phyloP scores from a whole-genome alignment of 2,797 vertebrate species.

The Cynodonichthys magdalenae region DNA sequence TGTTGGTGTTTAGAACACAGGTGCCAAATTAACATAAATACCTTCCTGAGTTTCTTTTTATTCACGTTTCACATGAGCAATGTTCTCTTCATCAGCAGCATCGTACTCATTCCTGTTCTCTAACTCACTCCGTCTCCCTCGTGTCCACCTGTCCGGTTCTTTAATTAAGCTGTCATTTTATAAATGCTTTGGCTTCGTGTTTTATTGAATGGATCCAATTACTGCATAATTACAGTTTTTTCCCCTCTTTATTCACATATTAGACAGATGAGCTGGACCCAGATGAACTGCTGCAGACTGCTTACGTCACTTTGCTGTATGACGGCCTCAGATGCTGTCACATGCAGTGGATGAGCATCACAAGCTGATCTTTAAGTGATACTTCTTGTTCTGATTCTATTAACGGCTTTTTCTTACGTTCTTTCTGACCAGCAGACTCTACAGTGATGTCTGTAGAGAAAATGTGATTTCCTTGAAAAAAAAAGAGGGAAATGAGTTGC shows the following conservation, averaged over 20 bases:
- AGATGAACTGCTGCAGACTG: slow-evolving; percentile 11
- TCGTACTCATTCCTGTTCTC: slow-evolving; percentile 1
- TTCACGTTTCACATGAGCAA: background rate
- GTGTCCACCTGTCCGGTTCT: background rate
- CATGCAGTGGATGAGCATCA: slow-evolving; percentile 29
- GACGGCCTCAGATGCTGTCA: slow-evolving; percentile 12
- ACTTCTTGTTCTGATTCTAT: slow-evolving; percentile 9
- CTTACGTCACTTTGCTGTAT: slow-evolving; percentile 27
- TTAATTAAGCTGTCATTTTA: slow-evolving; percentile 2
- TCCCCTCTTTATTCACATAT: slow-evolving; percentile 19
- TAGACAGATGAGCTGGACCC: slow-evolving; percentile 20
- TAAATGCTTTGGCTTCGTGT: slow-evolving; percentile 3
- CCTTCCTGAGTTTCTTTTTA: background rate
- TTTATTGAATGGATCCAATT: slow-evolving; percentile 18
- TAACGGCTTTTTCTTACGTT: slow-evolving; percentile 9
- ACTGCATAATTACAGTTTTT: slow-evolving; percentile 5
- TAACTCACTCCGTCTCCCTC: background rate
- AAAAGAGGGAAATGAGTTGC: slow-evolving; percentile 24
- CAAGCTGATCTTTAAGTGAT: slow-evolving; percentile 18
- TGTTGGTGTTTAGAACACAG: background rate
- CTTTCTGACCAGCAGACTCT: slow-evolving; percentile 13
- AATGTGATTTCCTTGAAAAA: slow-evolving; percentile 45
- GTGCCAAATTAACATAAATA: background rate
- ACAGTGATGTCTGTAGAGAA: slow-evolving; percentile 33
- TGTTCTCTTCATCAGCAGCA: background rate